Percentiles rank a stretch among this genome's conserved stretches.
phyloP scores from a whole-genome alignment of 2,888 invertebrate species.

The Zygaena filipendulae region DNA sequence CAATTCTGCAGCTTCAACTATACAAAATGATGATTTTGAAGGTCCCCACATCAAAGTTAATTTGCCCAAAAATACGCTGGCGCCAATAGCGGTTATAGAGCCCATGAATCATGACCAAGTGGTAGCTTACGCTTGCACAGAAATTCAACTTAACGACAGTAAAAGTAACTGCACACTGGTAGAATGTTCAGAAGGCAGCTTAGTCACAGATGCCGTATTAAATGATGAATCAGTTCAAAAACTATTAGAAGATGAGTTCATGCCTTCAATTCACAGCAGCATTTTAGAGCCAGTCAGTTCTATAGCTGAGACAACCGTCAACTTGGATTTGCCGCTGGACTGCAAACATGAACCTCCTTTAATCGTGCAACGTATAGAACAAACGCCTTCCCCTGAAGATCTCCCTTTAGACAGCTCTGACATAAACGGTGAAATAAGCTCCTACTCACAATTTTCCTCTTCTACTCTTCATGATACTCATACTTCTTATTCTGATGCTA shows the following conservation, averaged over 20 bases:
- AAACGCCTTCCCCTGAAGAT: slow-evolving; percentile 88
- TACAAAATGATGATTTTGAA: slow-evolving; percentile 58
- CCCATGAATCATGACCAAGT: background rate
- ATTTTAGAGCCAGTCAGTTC: slow-evolving; percentile 70
- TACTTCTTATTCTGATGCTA: slow-evolving; percentile 65
- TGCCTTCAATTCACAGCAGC: slow-evolving; percentile 70
- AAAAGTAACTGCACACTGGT: slow-evolving; percentile 17
- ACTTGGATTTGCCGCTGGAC: slow-evolving; percentile 64
- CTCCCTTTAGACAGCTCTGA: slow-evolving; percentile 82
- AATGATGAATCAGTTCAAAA: slow-evolving; percentile 38
- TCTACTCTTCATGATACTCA: slow-evolving; percentile 65
- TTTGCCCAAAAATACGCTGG: slow-evolving; percentile 24
- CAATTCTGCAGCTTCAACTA: slow-evolving; percentile 59
- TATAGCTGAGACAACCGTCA: slow-evolving; percentile 58
- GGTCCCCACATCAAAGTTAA: slow-evolving; percentile 24
- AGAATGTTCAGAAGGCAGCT: no score
- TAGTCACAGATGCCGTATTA: no score
- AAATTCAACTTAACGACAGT: slow-evolving; percentile 4
- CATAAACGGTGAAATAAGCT: slow-evolving; percentile 68
- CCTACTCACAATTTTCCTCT: slow-evolving; percentile 60
- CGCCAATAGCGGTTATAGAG: slow-evolving; percentile 37
- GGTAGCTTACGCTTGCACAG: no score
- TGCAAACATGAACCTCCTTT: slow-evolving; percentile 51
- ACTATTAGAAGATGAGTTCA: slow-evolving; percentile 68
- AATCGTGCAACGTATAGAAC: slow-evolving; percentile 69